phyloP scores from a whole-genome alignment of 2,113 vertebrate genomes.

The Carassius auratus region DNA sequence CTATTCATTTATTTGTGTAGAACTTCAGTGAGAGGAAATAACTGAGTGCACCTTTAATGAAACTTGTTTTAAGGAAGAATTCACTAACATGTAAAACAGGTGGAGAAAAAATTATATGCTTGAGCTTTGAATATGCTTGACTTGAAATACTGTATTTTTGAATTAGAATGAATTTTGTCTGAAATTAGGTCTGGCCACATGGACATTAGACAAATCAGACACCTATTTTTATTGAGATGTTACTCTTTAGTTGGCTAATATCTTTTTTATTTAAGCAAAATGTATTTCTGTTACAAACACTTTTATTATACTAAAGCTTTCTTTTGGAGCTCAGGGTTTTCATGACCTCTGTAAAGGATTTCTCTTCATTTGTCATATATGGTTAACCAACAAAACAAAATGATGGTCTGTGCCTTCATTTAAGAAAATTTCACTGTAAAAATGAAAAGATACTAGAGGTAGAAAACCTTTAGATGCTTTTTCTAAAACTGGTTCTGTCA shows the following conservation, averaged over 20 bases:
- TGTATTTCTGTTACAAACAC: slow-evolving; percentile 22
- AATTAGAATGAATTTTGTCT: neutral
- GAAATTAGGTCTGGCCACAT: neutral
- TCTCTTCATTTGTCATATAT: neutral
- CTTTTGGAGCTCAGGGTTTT: slow-evolving; percentile 15
- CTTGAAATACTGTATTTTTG: slow-evolving; percentile 23
- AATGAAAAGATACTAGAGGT: neutral
- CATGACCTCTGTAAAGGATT: slow-evolving; percentile 14
- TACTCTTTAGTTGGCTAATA: neutral
- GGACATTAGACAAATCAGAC: neutral
- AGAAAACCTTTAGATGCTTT: neutral
- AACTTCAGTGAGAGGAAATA: neutral
- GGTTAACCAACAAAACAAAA: neutral
- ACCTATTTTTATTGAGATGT: slow-evolving; percentile 1
- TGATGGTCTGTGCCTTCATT: slow-evolving; percentile 11
- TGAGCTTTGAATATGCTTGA: slow-evolving; percentile 7
- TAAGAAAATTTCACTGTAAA: neutral
- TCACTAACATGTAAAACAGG: neutral
- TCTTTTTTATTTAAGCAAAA: slow-evolving; percentile 27
- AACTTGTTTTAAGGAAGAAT: neutral
- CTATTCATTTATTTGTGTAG: neutral
- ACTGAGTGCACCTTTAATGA: slow-evolving; percentile 17
- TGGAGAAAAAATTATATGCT: neutral
- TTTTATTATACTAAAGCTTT: slow-evolving; percentile 16
- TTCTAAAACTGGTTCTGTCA: neutral